phyloP scores from a whole-genome alignment of 2,797 vertebrate species.

The Enteromius trimaculatus region DNA sequence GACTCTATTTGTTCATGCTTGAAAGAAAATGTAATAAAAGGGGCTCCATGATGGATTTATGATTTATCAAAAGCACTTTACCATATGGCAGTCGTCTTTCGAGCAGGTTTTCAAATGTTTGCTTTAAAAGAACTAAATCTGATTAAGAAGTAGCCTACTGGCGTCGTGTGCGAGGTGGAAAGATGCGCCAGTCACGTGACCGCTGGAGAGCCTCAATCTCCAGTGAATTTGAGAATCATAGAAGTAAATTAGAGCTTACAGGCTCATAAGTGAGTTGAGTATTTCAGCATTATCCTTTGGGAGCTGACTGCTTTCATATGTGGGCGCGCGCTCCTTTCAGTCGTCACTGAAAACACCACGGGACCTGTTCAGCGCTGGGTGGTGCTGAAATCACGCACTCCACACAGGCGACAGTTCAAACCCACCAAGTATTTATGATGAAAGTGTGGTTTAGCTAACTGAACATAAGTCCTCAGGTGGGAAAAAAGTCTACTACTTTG shows the following conservation, averaged over 20 bases:
- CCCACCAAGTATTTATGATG: background rate
- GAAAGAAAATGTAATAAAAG: constrained; percentile 85
- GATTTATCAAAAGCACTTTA: constrained; percentile 89
- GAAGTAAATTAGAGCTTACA: background rate
- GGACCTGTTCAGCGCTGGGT: background rate
- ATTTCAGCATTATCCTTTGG: background rate
- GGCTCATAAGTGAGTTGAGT: background rate
- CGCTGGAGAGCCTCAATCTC: constrained; percentile 8
- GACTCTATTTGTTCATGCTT: constrained; percentile 88
- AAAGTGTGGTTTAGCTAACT: background rate
- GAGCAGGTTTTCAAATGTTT: constrained; percentile 84
- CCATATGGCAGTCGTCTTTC: constrained; percentile 88
- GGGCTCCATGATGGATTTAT: constrained; percentile 83
- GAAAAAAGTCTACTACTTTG: background rate
- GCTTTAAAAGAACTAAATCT: constrained; percentile 78
- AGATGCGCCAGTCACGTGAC: constrained; percentile 80
- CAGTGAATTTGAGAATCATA: background rate
- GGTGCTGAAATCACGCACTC: constrained; percentile 25
- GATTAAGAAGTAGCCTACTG: constrained; percentile 67
- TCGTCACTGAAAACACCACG: background rate
- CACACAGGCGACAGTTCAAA: too few relatives aligned
- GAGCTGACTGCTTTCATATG: background rate
- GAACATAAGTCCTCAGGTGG: background rate
- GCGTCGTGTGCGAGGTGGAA: constrained; percentile 61
- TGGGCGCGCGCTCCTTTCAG: background rate